A percentile compares a stretch with the other conserved stretches of the same genome.
Conservation (phyloP, 2,888 invertebrate species). For the Ditylenchus weischeri region DNA sequence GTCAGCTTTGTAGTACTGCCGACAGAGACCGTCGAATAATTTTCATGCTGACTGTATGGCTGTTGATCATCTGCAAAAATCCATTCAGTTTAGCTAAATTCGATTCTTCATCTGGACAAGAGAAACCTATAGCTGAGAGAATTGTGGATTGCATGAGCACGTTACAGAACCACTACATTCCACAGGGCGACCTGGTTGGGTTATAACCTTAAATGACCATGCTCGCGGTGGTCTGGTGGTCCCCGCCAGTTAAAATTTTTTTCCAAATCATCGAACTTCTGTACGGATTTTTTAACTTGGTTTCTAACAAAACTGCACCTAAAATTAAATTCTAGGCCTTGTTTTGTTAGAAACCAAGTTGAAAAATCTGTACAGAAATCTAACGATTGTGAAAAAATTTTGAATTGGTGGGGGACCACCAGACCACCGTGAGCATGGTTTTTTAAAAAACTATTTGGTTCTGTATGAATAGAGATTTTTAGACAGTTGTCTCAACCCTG, state of each 20-base stretch:
- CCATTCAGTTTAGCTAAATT: slow-evolving; percentile 52
- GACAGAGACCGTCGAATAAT: slow-evolving; percentile 13
- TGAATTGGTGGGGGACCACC: too few relatives aligned
- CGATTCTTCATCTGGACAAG: slow-evolving; percentile 13
- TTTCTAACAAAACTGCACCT: too few relatives aligned
- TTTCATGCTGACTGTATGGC: slow-evolving; percentile 46
- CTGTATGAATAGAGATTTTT: slow-evolving; percentile 15
- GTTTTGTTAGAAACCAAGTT: too few relatives aligned
- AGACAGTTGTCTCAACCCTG: slow-evolving; percentile 27
- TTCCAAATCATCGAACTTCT: too few relatives aligned
- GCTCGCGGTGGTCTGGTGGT: too few relatives aligned
- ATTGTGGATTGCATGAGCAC: slow-evolving; percentile 19
- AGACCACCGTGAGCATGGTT: too few relatives aligned
- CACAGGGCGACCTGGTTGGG: slow-evolving; percentile 21
- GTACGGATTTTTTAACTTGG: too few relatives aligned
- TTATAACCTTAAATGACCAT: not conserved
- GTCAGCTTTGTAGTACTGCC: not conserved
- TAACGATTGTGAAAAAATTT: too few relatives aligned
- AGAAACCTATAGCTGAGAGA: slow-evolving; percentile 22
- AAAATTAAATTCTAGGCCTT: too few relatives aligned
- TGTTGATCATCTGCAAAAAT: slow-evolving; percentile 55
- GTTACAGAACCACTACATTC: slow-evolving; percentile 4
- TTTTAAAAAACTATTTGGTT: too few relatives aligned
- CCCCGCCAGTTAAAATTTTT: too few relatives aligned
- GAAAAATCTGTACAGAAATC: too few relatives aligned